A percentile compares a stretch with the other conserved stretches of the same genome.
phyloP scores from a whole-genome alignment of 2,888 invertebrate species.

The Parnassius smintheus region DNA sequence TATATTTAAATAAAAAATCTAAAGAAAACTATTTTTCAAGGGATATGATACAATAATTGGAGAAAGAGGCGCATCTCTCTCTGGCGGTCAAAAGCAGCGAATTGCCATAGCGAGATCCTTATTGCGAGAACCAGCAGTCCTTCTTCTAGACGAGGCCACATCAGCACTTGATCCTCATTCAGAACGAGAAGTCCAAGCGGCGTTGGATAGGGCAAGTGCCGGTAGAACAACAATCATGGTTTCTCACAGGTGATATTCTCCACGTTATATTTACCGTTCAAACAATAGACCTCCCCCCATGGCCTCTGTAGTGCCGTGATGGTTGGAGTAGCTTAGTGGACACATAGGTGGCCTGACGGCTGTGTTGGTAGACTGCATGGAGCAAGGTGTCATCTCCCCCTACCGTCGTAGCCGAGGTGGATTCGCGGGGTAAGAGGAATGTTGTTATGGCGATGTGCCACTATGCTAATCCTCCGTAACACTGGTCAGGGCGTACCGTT shows the following conservation, averaged over 20 bases:
- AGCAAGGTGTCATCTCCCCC: too few relatives aligned
- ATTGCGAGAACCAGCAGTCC: constrained; percentile 87
- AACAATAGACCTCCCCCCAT: too few relatives aligned
- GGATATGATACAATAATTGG: constrained; percentile 90
- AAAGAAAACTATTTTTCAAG: constrained; percentile 44
- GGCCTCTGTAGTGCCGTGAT: too few relatives aligned
- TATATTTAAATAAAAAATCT: too few relatives aligned
- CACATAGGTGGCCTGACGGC: too few relatives aligned
- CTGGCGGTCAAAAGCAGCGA: constrained; percentile 92
- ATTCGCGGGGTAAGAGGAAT: too few relatives aligned
- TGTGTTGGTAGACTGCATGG: too few relatives aligned
- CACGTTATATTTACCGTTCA: neutral
- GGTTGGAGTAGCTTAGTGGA: too few relatives aligned
- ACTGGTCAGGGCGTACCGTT: too few relatives aligned
- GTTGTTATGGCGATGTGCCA: too few relatives aligned
- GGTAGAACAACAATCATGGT: constrained; percentile 89
- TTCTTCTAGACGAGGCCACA: constrained; percentile 90
- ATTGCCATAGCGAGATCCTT: constrained; percentile 92
- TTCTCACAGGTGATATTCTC: constrained; percentile 78
- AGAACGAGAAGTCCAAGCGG: constrained; percentile 89
- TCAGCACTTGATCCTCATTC: constrained; percentile 91
- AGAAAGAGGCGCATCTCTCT: constrained; percentile 89
- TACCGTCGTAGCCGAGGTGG: too few relatives aligned
- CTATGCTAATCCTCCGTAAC: too few relatives aligned
- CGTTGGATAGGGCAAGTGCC: constrained; percentile 85